Conservation (phyloP, 2,888 invertebrate genomes). For the Orthosia incerta region DNA sequence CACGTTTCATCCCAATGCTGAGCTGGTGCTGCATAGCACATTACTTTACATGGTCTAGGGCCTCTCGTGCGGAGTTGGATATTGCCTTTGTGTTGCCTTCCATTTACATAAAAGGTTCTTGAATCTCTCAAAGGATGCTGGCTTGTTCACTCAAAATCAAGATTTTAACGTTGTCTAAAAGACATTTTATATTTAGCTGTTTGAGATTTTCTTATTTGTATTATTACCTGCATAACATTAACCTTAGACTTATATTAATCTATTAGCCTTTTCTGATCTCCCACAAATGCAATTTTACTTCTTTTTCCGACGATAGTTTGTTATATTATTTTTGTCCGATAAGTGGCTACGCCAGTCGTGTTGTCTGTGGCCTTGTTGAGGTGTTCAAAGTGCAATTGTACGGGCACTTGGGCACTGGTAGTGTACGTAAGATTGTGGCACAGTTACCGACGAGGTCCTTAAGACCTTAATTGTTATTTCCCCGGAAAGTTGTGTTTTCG, state of each 20-base stretch:
- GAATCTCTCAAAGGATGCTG: not conserved
- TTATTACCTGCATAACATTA: not conserved
- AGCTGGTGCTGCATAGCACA: not conserved
- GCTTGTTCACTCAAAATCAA: not conserved
- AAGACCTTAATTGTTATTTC: not conserved
- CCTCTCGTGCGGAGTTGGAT: not conserved
- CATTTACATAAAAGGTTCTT: not conserved
- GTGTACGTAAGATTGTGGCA: constrained; percentile 40
- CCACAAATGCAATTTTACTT: not conserved
- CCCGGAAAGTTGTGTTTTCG: not conserved
- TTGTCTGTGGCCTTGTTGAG: constrained; percentile 47
- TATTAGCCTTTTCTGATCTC: not conserved
- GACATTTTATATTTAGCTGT: not conserved
- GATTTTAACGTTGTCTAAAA: not conserved
- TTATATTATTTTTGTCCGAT: constrained; percentile 26
- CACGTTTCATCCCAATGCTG: not conserved
- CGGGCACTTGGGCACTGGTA: constrained; percentile 20
- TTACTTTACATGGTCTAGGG: not conserved
- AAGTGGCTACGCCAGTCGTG: constrained; percentile 45
- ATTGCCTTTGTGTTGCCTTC: not conserved
- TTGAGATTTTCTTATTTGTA: not conserved
- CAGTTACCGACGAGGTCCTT: not conserved
- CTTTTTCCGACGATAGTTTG: constrained; percentile 14
- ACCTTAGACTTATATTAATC: not conserved
- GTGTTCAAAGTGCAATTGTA: constrained; percentile 55